Evolutionary conservation across 2,797 vertebrate genomes (phyloP).

Genomic region (Eulemur rubriventer): DNA sequence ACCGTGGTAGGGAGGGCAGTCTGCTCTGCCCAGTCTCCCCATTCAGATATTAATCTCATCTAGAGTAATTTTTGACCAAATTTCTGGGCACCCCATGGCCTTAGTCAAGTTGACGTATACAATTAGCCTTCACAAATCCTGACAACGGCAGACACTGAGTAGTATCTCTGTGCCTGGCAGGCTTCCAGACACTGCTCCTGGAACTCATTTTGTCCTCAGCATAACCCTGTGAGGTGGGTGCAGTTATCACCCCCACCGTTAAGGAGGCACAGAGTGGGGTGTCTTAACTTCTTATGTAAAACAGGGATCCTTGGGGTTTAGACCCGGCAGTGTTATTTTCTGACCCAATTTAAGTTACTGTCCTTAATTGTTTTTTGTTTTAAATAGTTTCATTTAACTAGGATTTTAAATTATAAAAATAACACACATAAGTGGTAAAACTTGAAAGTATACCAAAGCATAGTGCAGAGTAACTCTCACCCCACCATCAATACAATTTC

Average conservation of each 20-base stretch:
- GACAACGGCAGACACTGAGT: background rate
- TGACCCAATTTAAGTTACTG: background rate
- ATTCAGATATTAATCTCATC: background rate
- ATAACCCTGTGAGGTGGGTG: too few species aligned
- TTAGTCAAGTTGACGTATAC: background rate
- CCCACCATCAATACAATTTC: background rate
- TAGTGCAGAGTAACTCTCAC: background rate
- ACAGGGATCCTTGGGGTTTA: background rate
- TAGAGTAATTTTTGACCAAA: background rate
- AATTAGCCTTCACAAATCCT: background rate
- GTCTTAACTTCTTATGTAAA: background rate
- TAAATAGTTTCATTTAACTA: background rate
- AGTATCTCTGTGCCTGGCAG: background rate
- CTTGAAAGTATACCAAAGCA: background rate
- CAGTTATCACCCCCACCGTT: background rate
- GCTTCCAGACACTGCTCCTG: background rate
- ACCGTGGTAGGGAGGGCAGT: background rate
- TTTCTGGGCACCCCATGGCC: background rate
- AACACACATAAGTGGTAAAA: background rate
- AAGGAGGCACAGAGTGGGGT: background rate
- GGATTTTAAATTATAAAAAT: background rate
- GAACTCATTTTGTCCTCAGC: background rate
- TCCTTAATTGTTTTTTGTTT: background rate
- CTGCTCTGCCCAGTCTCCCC: background rate
- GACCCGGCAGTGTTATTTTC: background rate